phyloP scores from a whole-genome alignment of 2,888 invertebrate species.

The Agrenia bidenticulata region DNA sequence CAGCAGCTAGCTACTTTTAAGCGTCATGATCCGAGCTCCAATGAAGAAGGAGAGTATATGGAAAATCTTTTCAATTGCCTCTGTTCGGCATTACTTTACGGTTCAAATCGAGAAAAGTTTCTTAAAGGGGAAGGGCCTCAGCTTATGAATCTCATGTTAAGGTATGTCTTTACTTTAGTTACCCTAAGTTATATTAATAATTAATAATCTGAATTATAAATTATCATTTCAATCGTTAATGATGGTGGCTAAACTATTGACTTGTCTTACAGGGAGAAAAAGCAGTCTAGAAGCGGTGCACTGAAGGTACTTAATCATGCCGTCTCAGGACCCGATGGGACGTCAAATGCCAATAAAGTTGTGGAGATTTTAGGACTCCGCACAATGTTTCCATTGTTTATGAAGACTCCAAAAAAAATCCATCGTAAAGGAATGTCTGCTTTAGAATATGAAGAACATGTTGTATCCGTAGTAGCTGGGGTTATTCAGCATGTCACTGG shows the following conservation, averaged over 20 bases:
- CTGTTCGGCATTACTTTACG: constrained; percentile 88
- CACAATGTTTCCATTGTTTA: constrained; percentile 96
- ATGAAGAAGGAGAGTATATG: constrained; percentile 97
- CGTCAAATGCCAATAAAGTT: constrained; percentile 95
- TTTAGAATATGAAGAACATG: constrained; percentile 94
- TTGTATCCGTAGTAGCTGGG: constrained; percentile 87
- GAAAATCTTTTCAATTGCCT: constrained; percentile 96
- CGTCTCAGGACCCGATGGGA: constrained; percentile 88
- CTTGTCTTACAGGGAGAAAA: constrained; percentile 74
- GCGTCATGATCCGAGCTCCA: constrained; percentile 83
- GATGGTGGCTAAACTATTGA: no score
- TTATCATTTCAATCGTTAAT: no score
- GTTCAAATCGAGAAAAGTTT: constrained; percentile 86
- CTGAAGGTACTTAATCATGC: constrained; percentile 97
- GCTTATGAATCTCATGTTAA: constrained; percentile 97
- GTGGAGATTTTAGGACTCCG: constrained; percentile 95
- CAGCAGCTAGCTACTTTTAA: constrained; percentile 95
- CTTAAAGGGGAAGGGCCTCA: constrained; percentile 95
- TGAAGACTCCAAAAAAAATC: constrained; percentile 93
- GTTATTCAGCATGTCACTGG: constrained; percentile 91
- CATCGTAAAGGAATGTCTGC: constrained; percentile 75
- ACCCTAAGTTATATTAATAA: background rate
- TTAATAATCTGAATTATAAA: no score
- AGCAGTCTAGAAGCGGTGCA: constrained; percentile 92
- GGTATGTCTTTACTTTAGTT: constrained; percentile 57